Evolutionary conservation across 2,888 invertebrate species (phyloP).

Genomic region (Noctua janthina): DNA sequence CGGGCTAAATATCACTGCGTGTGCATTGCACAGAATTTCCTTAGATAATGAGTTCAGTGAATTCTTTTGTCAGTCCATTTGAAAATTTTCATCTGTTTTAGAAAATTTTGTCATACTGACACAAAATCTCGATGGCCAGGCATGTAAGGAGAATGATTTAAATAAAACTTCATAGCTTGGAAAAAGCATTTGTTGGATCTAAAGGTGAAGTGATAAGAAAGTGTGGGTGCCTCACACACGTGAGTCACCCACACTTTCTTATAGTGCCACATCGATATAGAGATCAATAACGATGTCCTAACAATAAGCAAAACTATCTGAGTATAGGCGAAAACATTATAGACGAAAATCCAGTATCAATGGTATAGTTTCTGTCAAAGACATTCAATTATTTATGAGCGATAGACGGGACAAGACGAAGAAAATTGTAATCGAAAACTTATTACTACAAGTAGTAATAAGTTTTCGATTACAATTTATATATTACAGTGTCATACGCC

Average conservation of each 20-base stretch:
- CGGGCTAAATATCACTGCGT: constrained; percentile 60
- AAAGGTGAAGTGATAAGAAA: not conserved
- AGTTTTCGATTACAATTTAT: no score
- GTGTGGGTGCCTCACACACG: not conserved
- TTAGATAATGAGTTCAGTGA: constrained; percentile 65
- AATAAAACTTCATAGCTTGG: not conserved
- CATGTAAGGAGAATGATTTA: not conserved
- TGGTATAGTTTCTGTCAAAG: no score
- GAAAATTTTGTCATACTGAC: constrained; percentile 25
- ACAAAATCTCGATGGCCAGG: constrained; percentile 41
- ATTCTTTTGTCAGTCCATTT: constrained; percentile 72
- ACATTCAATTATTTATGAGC: no score
- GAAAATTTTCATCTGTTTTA: constrained; percentile 59
- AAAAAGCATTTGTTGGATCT: not conserved
- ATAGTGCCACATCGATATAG: not conserved
- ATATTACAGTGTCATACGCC: no score
- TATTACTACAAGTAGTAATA: no score
- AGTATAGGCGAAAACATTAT: no score
- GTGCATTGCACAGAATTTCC: constrained; percentile 81
- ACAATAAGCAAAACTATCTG: no score
- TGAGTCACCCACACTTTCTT: not conserved
- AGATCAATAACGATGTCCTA: no score
- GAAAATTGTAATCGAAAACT: no score
- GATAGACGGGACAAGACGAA: no score
- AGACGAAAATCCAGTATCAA: no score